These are phyloP conservation scores for Sciurus vulgaris DNA, from an alignment of 2,797 vertebrate species.

Conservation along the genomic window DNA sequence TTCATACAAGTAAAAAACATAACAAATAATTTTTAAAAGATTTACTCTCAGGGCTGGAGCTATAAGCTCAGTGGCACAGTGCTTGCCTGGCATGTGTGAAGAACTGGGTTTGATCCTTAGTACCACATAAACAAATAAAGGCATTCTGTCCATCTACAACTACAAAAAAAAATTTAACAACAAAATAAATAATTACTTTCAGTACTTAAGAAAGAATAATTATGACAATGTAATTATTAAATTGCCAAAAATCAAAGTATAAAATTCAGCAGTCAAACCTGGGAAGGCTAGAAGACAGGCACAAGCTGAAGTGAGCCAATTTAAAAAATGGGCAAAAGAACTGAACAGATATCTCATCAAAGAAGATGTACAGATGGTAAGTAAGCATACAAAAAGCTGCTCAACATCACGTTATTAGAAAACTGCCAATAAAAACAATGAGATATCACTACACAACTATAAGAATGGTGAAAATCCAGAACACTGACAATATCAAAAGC, in stretches of 20 bases:
- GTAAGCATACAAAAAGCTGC: not conserved
- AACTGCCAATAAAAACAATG: not conserved
- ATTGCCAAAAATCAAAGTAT: slow-evolving; percentile 54
- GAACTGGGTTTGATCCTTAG: no score
- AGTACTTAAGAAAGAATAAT: slow-evolving; percentile 54
- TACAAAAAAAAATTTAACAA: no score
- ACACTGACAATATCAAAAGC: not conserved
- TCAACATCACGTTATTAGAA: not conserved
- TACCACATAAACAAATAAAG: no score
- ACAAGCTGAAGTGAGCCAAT: not conserved
- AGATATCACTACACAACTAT: not conserved
- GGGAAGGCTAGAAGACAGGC: not conserved
- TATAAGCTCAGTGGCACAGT: no score
- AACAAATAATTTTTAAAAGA: not conserved
- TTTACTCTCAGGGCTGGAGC: no score
- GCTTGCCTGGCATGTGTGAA: no score
- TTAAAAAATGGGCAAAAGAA: not conserved
- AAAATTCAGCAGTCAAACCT: not conserved
- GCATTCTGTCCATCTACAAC: no score
- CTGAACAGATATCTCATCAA: not conserved
- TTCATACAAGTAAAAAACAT: slow-evolving; percentile 1
- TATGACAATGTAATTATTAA: not conserved
- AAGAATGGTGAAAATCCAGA: not conserved
- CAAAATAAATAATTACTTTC: not conserved
- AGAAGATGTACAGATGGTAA: not conserved